A percentile compares a stretch with the other conserved stretches of the same genome.
These are phyloP conservation scores for Diachasma alloeum DNA, from an alignment of 1,140 invertebrate genomes.

Conservation along the genomic window DNA sequence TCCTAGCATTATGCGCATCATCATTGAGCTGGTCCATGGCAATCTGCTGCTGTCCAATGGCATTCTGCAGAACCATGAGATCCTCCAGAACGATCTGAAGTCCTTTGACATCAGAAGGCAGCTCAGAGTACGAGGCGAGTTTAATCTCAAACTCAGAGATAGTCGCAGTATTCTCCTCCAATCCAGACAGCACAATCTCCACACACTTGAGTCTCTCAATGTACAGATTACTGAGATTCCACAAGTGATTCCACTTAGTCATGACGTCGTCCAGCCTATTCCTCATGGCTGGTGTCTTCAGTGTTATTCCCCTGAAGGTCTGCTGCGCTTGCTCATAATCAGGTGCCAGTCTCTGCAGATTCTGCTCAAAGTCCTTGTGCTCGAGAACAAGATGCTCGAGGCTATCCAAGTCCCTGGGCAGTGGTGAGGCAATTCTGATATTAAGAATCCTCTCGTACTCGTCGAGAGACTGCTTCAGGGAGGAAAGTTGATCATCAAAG, in stretches of 20 bases:
- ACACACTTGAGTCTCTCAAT: conserved; percentile 91
- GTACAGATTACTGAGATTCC: conserved; percentile 85
- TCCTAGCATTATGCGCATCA: conserved; percentile 85
- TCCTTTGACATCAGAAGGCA: conserved; percentile 83
- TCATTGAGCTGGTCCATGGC: conserved; percentile 90
- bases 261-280: conserved; percentile 87
- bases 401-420: conserved; percentile 86
- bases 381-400: conserved; percentile 87
- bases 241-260: conserved; percentile 91
- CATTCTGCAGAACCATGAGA: conserved; percentile 80
- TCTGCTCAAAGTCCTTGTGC: conserved; percentile 87
- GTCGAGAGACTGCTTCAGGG: conserved; percentile 82
- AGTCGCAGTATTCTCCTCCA: conserved; percentile 88
- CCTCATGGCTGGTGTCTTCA: conserved; percentile 90
- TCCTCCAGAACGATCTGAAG: conserved; percentile 79
- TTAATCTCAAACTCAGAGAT: conserved; percentile 94
- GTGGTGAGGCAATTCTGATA: conserved; percentile 78
- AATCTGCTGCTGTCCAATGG: conserved; percentile 83
- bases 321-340: conserved; percentile 85
- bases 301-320: conserved; percentile 81
- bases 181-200: conserved; percentile 85
- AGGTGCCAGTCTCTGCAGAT: conserved; percentile 74
- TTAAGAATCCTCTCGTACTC: conserved; percentile 86
- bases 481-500: conserved; percentile 84
- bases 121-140: conserved; percentile 81